A percentile compares a stretch with the other conserved stretches of the same genome.
These are phyloP conservation scores for Bedellia somnulentella DNA, from an alignment of 2,888 invertebrate genomes.

Conservation along the genomic window DNA sequence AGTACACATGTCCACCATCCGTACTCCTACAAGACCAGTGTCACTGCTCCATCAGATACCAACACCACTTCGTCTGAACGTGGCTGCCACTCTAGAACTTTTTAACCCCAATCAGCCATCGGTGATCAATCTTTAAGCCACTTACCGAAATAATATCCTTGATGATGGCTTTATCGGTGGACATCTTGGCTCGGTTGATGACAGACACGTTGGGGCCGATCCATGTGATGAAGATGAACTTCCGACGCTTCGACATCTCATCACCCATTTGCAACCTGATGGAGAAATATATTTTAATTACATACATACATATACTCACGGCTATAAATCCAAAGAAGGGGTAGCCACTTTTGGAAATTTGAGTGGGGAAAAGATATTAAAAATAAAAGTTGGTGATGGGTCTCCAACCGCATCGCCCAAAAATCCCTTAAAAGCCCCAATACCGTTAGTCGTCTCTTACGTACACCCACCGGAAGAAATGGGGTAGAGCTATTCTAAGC, in stretches of 20 bases:
- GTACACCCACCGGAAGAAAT: too few relatives aligned
- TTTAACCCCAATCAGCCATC: too few relatives aligned
- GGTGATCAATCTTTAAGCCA: too few relatives aligned
- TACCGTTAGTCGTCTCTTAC: too few relatives aligned
- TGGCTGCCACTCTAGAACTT: not conserved
- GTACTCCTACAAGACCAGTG: not conserved
- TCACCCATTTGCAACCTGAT: constrained; percentile 73
- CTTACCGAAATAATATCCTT: constrained; percentile 75
- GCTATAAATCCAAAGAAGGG: too few relatives aligned
- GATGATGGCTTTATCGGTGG: constrained; percentile 77
- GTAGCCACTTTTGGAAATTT: too few relatives aligned
- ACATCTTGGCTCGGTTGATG: constrained; percentile 80
- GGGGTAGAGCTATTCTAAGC: too few relatives aligned
- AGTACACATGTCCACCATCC: too few relatives aligned
- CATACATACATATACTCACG: not conserved
- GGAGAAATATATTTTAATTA: not conserved
- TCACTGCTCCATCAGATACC: not conserved
- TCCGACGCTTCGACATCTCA: constrained; percentile 80
- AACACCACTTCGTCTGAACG: not conserved
- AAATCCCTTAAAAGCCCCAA: not conserved
- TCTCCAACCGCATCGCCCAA: too few relatives aligned
- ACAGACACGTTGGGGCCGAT: constrained; percentile 74
- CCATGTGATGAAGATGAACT: constrained; percentile 80
- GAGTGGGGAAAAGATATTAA: too few relatives aligned
- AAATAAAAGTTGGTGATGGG: too few relatives aligned